A percentile compares a stretch with the other conserved stretches of the same genome.
Conservation (phyloP, 2,113 vertebrate genomes). For the Carollia perspicillata region DNA sequence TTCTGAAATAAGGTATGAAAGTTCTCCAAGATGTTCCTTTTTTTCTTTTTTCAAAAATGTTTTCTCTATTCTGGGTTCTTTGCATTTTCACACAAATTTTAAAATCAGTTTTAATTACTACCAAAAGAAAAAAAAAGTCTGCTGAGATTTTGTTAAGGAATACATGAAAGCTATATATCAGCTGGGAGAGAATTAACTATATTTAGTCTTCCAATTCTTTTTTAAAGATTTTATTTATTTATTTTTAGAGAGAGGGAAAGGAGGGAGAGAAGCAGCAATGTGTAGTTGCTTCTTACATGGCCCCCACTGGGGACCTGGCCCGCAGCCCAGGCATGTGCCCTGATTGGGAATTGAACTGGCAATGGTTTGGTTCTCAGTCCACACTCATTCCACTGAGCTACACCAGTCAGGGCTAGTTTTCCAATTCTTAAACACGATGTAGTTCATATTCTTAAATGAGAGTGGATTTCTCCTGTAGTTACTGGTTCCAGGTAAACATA, state of each 20-base stretch:
- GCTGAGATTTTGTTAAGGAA: not conserved
- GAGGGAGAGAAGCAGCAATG: too few relatives aligned
- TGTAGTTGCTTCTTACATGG: too few relatives aligned
- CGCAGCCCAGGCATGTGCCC: too few relatives aligned
- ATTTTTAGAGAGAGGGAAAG: too few relatives aligned
- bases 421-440: not conserved
- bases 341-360: too few relatives aligned
- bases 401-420: not conserved
- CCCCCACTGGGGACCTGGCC: too few relatives aligned
- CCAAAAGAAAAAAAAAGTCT: not conserved
- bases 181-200: not conserved
- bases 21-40: not conserved
- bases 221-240: too few relatives aligned
- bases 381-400: too few relatives aligned
- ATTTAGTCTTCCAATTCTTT: not conserved
- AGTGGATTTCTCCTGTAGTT: not conserved
- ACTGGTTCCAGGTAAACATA: not conserved
- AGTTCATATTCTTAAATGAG: not conserved
- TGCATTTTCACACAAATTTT: not conserved
- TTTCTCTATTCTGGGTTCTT: not conserved
- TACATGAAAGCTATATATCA: not conserved
- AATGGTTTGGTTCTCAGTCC: too few relatives aligned
- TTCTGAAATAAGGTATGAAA: not conserved
- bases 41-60: not conserved
- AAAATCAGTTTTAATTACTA: not conserved